Percentiles rank a stretch among this genome's conserved stretches.
These are phyloP conservation scores for Aphodius granarius DNA, from an alignment of 2,888 invertebrate genomes.

Conservation along the genomic window DNA sequence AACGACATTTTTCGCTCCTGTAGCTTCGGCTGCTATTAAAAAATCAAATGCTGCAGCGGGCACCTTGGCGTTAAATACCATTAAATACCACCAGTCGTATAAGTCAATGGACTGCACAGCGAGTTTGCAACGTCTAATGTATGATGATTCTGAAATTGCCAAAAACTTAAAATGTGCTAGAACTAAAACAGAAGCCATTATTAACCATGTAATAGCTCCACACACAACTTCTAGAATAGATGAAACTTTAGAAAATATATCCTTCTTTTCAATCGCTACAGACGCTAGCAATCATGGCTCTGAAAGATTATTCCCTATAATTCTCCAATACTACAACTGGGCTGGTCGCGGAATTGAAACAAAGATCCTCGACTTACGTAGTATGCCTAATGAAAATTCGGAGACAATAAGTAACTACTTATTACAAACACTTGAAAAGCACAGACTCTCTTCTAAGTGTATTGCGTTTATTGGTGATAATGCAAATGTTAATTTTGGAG, in stretches of 20 bases:
- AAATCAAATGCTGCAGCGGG: background rate
- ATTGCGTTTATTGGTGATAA: background rate
- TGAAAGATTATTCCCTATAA: background rate
- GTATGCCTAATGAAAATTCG: background rate
- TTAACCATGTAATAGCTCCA: background rate
- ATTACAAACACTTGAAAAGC: background rate
- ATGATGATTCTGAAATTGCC: slow-evolving; percentile 1
- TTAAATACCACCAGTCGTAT: slow-evolving; percentile 1
- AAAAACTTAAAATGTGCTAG: background rate
- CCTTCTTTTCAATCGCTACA: background rate
- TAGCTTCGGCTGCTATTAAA: slow-evolving; percentile 2
- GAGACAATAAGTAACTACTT: background rate
- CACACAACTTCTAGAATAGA: background rate
- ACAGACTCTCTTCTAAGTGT: background rate
- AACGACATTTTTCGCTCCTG: background rate
- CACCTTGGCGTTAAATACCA: background rate
- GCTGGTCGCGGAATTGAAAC: background rate
- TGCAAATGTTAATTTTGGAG: slow-evolving; percentile 1
- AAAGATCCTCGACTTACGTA: background rate
- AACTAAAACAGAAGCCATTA: slow-evolving; percentile 1
- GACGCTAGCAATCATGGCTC: background rate
- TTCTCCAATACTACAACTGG: background rate
- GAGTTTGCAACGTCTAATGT: background rate
- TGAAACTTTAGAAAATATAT: slow-evolving; percentile 2
- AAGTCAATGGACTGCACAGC: background rate